Evolutionary conservation across 2,888 invertebrate species (phyloP).

Genomic region (Eumacrocentrus americanus): DNA sequence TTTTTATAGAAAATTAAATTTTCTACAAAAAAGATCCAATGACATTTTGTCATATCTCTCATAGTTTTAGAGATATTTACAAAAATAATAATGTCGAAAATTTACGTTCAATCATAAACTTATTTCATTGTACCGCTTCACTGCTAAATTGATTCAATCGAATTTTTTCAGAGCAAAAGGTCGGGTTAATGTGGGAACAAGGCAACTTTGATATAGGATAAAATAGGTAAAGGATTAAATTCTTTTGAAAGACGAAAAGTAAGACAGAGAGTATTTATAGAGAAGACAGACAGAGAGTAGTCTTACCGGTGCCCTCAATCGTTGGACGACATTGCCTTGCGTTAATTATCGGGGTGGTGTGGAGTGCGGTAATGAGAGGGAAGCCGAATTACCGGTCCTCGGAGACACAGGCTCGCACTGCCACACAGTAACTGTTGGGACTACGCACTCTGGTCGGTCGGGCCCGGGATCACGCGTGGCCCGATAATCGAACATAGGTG

Average conservation of each 20-base stretch:
- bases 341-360: slow-evolving; percentile 59
- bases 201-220: background rate
- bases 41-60: no score
- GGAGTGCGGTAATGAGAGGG: slow-evolving; percentile 60
- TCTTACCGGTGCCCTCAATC: slow-evolving; percentile 55
- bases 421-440: slow-evolving; percentile 61
- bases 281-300: slow-evolving; percentile 40
- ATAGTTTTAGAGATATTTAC: no score
- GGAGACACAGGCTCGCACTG: slow-evolving; percentile 62
- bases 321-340: slow-evolving; percentile 58
- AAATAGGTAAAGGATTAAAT: no score
- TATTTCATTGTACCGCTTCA: no score
- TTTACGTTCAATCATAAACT: no score
- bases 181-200: background rate
- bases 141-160: background rate
- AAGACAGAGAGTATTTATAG: slow-evolving; percentile 39
- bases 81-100: no score
- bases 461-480: slow-evolving; percentile 39
- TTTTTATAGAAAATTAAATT: no score
- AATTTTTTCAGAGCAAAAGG: background rate
- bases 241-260: slow-evolving; percentile 32
- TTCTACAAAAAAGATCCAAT: no score
- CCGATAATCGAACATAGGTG: slow-evolving; percentile 42
- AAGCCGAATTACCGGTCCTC: slow-evolving; percentile 61
- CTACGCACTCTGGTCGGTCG: slow-evolving; percentile 57